Evolutionary conservation across 92 coral and sea anemone genomes (phyloP), one percentile per base, ranked within the genome.

Genomic region (Umimayanthus kanabou): DNA sequence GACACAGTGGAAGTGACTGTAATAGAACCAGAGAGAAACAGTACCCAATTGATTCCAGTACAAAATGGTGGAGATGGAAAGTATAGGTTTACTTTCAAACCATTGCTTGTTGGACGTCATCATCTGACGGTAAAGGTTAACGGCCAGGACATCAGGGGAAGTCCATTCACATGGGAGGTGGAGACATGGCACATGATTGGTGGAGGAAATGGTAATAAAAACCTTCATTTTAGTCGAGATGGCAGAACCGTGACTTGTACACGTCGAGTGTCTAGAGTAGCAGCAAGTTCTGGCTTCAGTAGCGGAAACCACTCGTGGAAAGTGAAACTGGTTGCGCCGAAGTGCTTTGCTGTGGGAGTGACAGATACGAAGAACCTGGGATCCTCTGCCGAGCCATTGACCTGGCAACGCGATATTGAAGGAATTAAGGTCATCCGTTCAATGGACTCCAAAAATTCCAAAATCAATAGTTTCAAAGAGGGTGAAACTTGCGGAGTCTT

Each of bases 21-120:
- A 22, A 73, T 53, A 61, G 45, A 13, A 5, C 45, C 61, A 28
- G 13, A 1, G 0, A 29, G 33, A 45, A 47, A 30, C 9, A 22
- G 25, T 26, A 5, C 66, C 65, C 16, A 73, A 30, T 72, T 67
- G 70, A 45, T 72, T 42, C 10, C 40, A 45, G 85, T 87, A 33
- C 87, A 3, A 53, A 78, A 85, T 77, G 9, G n/a, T 67, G 92
- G 86, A 45, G 67, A 80, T 89, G 91, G 89, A 4, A 72, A 86
- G 45, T 83, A 85, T 71, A 64, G 20, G 39, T 88, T 89, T 40
- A 69, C 58, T 30, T 81, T 77, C 79, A 72, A 55, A 78, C 91
- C 91, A 53, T 16, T 64, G 23, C 64, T 75, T 0, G 75, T 39
- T 42, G 93, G 93, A 20, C 26, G 47, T 39, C 74, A 88, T 45